phyloP scores from a whole-genome alignment of 2,888 invertebrate species.

The Harpalus rufipes region DNA sequence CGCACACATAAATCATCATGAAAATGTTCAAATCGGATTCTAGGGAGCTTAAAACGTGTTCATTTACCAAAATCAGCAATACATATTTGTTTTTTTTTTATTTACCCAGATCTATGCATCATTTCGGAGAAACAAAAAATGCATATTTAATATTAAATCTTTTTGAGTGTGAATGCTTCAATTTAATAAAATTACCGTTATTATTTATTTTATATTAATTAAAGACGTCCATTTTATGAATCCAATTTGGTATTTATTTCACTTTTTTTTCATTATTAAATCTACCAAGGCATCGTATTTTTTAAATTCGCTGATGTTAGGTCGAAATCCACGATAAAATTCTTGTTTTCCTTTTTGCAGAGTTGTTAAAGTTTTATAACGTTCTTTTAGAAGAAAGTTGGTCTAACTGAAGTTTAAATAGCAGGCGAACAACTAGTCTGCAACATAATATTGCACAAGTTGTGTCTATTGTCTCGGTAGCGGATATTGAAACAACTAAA shows the following conservation, averaged over 20 bases:
- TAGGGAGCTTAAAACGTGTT: no score
- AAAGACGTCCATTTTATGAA: no score
- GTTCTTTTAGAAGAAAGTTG: slow-evolving; percentile 28
- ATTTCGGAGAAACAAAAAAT: no score
- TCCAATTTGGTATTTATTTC: not conserved
- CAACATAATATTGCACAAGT: slow-evolving; percentile 36
- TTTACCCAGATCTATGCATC: no score
- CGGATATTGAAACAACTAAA: slow-evolving; percentile 36
- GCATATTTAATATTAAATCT: no score
- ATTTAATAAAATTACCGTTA: no score
- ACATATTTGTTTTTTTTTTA: no score
- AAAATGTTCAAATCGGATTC: no score
- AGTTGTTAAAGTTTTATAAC: slow-evolving; percentile 48
- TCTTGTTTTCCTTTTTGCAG: slow-evolving; percentile 33
- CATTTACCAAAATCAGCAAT: no score
- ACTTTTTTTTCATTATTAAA: not conserved
- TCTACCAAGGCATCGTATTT: not conserved
- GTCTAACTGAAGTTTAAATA: slow-evolving; percentile 37
- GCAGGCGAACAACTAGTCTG: slow-evolving; percentile 32
- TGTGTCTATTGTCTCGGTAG: slow-evolving; percentile 32
- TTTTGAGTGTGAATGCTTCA: no score
- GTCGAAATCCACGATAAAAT: slow-evolving; percentile 27
- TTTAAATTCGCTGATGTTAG: slow-evolving; percentile 11
- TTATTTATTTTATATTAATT: not conserved
- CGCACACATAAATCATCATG: no score